Percentiles rank a stretch among this genome's conserved stretches.
Evolutionary conservation across 2,797 vertebrate genomes (phyloP).

Genomic region (Microcaecilia unicolor): DNA sequence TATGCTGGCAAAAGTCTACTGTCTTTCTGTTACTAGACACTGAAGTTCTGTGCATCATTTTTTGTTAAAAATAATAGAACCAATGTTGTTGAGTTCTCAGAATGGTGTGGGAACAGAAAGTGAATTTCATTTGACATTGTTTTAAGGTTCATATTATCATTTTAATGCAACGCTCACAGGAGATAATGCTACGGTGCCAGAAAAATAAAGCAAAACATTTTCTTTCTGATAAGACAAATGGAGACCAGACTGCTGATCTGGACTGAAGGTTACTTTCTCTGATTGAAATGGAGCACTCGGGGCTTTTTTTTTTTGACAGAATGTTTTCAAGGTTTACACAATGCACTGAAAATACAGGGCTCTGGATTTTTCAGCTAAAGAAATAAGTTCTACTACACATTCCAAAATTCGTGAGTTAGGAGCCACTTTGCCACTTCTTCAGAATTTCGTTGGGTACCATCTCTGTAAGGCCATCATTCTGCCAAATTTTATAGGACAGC

Average conservation of each 20-base stretch:
- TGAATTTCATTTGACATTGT: neutral
- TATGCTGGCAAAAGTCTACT: no score
- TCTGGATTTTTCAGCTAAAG: no score
- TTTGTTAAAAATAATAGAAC: no score
- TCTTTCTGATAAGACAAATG: slow-evolving; percentile 4
- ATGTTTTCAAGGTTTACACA: slow-evolving; percentile 13
- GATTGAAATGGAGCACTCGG: slow-evolving; percentile 23
- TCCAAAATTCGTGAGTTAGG: no score
- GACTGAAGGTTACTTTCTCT: slow-evolving; percentile 14
- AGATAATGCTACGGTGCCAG: neutral
- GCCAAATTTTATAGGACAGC: no score
- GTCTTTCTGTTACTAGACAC: no score
- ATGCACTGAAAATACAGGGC: no score
- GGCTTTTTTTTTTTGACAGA: slow-evolving; percentile 22
- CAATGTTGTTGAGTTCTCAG: neutral
- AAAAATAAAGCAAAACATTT: neutral
- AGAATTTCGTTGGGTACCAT: no score
- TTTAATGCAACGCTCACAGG: neutral
- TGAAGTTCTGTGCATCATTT: no score
- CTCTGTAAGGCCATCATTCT: no score
- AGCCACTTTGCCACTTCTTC: no score
- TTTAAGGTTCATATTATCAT: slow-evolving; percentile 6
- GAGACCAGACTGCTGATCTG: slow-evolving; percentile 12
- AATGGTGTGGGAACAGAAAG: neutral
- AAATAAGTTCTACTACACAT: no score